phyloP scores from a whole-genome alignment of 2,797 vertebrate genomes.

The Cirrhinus molitorella region DNA sequence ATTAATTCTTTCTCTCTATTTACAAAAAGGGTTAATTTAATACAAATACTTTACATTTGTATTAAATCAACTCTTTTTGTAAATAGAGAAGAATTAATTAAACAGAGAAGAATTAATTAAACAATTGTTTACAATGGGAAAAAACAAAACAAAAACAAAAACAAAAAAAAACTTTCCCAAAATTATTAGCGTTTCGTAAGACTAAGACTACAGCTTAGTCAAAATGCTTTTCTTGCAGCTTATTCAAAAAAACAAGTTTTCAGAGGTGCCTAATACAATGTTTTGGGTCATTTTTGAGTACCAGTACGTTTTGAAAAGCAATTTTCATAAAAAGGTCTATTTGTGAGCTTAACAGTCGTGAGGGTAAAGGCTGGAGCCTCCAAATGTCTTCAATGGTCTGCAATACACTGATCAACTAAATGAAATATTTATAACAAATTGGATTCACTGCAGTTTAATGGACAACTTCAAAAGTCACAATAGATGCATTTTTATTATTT shows the following conservation, averaged over 20 bases:
- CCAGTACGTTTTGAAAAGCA: not conserved
- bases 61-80: no score
- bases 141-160: no score
- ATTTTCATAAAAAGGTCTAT: not conserved
- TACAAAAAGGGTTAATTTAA: no score
- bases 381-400: no score
- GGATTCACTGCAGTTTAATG: not conserved
- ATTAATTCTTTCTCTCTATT: no score
- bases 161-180: no score
- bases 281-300: not conserved
- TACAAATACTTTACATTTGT: no score
- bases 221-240: not conserved
- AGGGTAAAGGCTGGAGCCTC: not conserved
- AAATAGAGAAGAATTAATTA: no score
- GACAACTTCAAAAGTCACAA: not conserved
- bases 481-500: not conserved
- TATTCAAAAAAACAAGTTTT: not conserved
- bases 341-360: not conserved
- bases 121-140: no score
- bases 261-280: not conserved
- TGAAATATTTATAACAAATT: not conserved
- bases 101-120: no score
- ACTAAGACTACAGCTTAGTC: no score
- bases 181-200: no score
- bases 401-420: not conserved